Conservation (phyloP, 2,113 vertebrate genomes). For the Agapornis roseicollis region DNA sequence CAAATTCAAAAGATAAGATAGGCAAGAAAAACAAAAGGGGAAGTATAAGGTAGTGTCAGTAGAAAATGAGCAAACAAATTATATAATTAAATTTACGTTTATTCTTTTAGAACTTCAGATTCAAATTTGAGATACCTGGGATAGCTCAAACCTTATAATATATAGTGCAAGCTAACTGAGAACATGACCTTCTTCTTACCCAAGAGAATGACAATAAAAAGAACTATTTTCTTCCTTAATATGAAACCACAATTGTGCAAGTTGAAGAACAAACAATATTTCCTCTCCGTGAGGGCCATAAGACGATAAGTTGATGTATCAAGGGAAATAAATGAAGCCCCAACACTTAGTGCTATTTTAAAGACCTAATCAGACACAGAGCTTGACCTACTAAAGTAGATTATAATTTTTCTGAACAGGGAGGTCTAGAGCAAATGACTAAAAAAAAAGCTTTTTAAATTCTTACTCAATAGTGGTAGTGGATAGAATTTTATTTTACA, state of each 20-base stretch:
- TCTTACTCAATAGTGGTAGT: not conserved
- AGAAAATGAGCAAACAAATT: not conserved
- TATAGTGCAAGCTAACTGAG: not conserved
- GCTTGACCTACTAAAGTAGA: not conserved
- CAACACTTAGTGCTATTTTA: not conserved
- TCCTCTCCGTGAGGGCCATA: not conserved
- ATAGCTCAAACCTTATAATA: not conserved
- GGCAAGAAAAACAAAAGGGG: not conserved
- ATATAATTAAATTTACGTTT: not conserved
- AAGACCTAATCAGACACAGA: slow-evolving; percentile 10
- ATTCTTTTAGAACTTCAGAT: not conserved
- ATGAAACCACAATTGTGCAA: not conserved
- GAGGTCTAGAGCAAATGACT: not conserved
- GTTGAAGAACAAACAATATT: not conserved
- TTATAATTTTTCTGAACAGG: not conserved
- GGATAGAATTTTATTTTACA: not conserved
- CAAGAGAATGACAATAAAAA: not conserved
- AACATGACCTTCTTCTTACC: not conserved
- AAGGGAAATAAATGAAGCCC: not conserved
- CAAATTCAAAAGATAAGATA: not conserved
- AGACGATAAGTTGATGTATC: not conserved
- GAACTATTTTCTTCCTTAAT: not conserved
- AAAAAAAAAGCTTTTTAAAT: not conserved
- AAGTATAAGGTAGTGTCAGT: not conserved
- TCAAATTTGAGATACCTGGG: not conserved